Percentiles rank a stretch among this genome's conserved stretches.
These are phyloP conservation scores for Drosophila putrida DNA, from an alignment of 2,888 invertebrate species.

Conservation along the genomic window DNA sequence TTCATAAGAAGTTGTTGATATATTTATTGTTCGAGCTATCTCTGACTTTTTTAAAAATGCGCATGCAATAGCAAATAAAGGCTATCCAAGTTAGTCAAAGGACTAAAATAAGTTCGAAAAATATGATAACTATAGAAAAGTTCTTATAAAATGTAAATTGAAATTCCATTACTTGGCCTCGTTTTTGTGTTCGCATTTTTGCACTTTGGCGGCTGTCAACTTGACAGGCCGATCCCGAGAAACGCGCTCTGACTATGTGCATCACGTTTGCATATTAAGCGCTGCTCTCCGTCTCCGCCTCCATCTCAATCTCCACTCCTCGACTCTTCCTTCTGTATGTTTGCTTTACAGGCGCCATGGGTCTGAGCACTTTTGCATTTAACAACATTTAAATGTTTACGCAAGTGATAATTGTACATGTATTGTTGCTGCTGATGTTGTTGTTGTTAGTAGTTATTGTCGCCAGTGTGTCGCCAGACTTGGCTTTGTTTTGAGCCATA, in stretches of 20 bases:
- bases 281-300: not conserved
- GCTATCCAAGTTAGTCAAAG: not conserved
- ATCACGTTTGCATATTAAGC: conserved; percentile 80
- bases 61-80: too few relatives aligned
- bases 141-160: not conserved
- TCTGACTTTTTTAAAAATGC: too few relatives aligned
- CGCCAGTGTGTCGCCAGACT: conserved; percentile 65
- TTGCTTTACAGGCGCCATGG: conserved; percentile 64
- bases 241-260: conserved; percentile 47
- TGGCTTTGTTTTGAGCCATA: conserved; percentile 60
- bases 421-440: conserved; percentile 31
- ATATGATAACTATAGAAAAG: not conserved
- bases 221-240: conserved; percentile 56
- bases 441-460: conserved; percentile 43
- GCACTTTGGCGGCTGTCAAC: conserved; percentile 65
- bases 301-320: conserved; percentile 2
- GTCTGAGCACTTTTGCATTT: conserved; percentile 56
- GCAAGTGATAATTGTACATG: conserved; percentile 74
- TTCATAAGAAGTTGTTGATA: too few relatives aligned
- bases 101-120: not conserved
- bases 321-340: conserved; percentile 7
- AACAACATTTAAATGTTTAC: conserved; percentile 77
- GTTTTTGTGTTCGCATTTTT: conserved; percentile 71
- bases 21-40: too few relatives aligned
- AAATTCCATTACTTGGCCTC: conserved; percentile 57